These are phyloP conservation scores for Eupithecia exiguata DNA, from an alignment of 2,888 invertebrate species.

Conservation along the genomic window DNA sequence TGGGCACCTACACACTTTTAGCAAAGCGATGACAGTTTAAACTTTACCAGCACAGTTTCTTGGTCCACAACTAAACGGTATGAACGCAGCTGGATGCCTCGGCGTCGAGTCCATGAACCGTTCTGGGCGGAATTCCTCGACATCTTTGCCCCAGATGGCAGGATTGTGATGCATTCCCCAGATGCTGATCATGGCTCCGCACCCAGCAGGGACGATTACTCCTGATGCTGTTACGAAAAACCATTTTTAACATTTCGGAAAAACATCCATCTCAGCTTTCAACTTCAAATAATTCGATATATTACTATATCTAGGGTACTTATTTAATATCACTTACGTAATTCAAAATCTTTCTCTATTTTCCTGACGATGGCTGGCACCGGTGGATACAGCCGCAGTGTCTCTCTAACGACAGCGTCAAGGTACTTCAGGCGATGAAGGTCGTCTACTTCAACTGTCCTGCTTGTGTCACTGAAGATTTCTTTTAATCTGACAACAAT, in stretches of 20 bases:
- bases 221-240: not conserved
- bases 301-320: no score
- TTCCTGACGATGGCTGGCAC: slow-evolving; percentile 51
- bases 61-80: slow-evolving; percentile 57
- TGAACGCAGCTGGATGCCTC: slow-evolving; percentile 51
- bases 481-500: slow-evolving; percentile 43
- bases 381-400: slow-evolving; percentile 52
- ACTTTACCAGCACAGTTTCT: slow-evolving; percentile 55
- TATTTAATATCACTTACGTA: slow-evolving; percentile 41
- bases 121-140: slow-evolving; percentile 55
- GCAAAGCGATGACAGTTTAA: not conserved
- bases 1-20: not conserved
- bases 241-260: not conserved
- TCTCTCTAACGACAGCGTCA: slow-evolving; percentile 53
- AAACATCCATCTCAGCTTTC: no score
- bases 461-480: slow-evolving; percentile 44
- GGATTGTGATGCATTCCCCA: slow-evolving; percentile 48
- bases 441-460: slow-evolving; percentile 43
- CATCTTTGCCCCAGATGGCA: slow-evolving; percentile 56
- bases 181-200: slow-evolving; percentile 9
- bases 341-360: slow-evolving; percentile 43
- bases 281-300: no score
- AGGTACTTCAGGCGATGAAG: slow-evolving; percentile 47
- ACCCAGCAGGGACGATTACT: not conserved
- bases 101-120: slow-evolving; percentile 49